Base-by-base conservation (phyloP, 1,140 invertebrate genomes). In the Listronotus oregonensis region DNA sequence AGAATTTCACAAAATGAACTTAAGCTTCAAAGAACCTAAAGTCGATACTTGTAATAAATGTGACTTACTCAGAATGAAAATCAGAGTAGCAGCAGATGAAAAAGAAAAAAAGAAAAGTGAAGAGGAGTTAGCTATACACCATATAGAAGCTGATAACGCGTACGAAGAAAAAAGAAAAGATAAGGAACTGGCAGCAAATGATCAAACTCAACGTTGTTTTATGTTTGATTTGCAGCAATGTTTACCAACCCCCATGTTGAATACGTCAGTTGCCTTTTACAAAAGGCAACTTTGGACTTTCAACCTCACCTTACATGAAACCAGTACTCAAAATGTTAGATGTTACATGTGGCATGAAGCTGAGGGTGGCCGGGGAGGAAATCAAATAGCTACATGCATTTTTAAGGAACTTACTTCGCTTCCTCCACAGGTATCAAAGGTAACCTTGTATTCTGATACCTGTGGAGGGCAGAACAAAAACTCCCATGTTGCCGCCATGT, bases 401-500 rank as follows among this genome's bases (percentile, higher is more conserved):
- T 51, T 14, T 32, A 9, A 18, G 10, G 6, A 17, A 6, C 9
- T 51, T 6, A 51, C 5, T 7, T 4, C 6, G 11, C 12, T 51
- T 6, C 49, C 49, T 6, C 12, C 11, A 14, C 6, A 27, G 12
- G n/a, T 17, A 27, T 6, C 6, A 51, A 15, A 8, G 6, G 18
- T 27, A 6, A 27, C 12, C 5, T 51, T 51, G 5, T 27, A 51
- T n/a, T 51, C 49, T 5, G 49, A 51, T 51, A 51, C 49, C 12
- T 51, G 49, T 51, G 49, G 49, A 6, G 49, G 49, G 14, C 49
- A 51, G 49, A 51, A 51, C n/a, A 51, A 51, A 51, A 51, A 51
- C 17, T 8, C 4, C n/a, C 5, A 8, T 18, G 49, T 51, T 5
- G 12, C 21, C 5, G 6, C 49, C n/a, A 51, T 51, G 49, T 51